phyloP scores from a whole-genome alignment of 1,140 invertebrate species.

The Ceratitis capitata region DNA sequence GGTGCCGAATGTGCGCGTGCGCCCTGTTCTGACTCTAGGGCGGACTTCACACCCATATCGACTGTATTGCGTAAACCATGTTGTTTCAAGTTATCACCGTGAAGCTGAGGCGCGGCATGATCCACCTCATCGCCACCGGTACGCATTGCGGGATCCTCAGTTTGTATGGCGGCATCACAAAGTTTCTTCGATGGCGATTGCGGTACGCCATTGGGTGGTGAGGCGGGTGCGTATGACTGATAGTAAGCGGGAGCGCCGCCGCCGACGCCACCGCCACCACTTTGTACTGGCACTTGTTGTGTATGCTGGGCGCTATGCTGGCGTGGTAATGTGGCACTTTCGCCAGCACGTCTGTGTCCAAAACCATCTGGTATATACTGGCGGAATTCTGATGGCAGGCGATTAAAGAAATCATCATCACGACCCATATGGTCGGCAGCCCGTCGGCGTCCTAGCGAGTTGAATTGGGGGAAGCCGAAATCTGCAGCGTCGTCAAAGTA shows the following conservation, averaged over 20 bases:
- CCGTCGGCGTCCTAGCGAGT: conserved; percentile 55
- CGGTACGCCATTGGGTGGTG: conserved; percentile 43
- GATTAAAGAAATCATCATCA: conserved; percentile 69
- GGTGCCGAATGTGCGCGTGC: conserved; percentile 66
- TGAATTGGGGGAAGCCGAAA: conserved; percentile 62
- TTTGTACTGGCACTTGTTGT: conserved; percentile 2
- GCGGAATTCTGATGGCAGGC: conserved; percentile 70
- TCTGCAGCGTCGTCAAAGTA: conserved; percentile 65
- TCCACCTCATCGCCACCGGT: conserved; percentile 52
- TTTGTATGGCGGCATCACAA: conserved; percentile 68
- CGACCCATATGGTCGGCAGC: conserved; percentile 58
- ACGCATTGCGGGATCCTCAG: conserved; percentile 52
- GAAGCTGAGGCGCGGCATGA: conserved; percentile 31
- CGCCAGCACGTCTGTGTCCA: conserved; percentile 65
- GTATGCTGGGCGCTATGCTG: background rate
- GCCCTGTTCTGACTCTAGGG: conserved; percentile 70
- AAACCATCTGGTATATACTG: conserved; percentile 70
- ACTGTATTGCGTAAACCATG: conserved; percentile 79
- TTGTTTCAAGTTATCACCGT: conserved; percentile 69
- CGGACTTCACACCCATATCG: conserved; percentile 76
- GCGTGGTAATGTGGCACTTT: conserved; percentile 40
- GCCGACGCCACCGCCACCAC: background rate
- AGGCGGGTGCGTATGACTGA: background rate
- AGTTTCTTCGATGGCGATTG: conserved; percentile 57
- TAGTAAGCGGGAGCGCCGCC: background rate